Evolutionary conservation across 2,888 invertebrate genomes (phyloP).

Genomic region (Clusia tigrina): DNA sequence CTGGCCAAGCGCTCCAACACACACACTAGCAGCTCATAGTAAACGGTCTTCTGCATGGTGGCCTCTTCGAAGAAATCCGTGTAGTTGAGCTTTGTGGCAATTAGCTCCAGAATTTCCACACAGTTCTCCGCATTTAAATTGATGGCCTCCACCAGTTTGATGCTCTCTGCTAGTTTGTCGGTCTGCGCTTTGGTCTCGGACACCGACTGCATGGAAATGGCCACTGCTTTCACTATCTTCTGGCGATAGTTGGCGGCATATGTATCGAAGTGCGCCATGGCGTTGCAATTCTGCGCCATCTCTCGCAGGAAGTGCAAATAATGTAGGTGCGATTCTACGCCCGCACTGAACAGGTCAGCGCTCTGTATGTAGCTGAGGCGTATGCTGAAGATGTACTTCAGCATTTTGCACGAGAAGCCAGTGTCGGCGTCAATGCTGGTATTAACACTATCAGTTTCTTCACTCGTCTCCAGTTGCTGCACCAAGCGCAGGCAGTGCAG

Average conservation of each 20-base stretch:
- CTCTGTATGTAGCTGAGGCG: conserved; percentile 49
- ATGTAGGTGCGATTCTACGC: conserved; percentile 42
- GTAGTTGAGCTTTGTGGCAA: conserved; percentile 50
- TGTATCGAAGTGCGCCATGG: conserved; percentile 42
- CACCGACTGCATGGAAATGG: conserved; percentile 39
- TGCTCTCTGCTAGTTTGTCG: conserved; percentile 45
- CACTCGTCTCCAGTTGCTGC: conserved; percentile 33
- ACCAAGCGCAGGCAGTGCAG: conserved; percentile 44
- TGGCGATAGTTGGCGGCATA: conserved; percentile 52
- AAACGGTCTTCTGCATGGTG: conserved; percentile 62
- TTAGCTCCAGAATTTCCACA: conserved; percentile 48
- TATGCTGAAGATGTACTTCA: conserved; percentile 59
- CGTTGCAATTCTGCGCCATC: conserved; percentile 47
- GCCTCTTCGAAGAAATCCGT: conserved; percentile 52
- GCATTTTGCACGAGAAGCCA: conserved; percentile 41
- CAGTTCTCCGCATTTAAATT: conserved; percentile 51
- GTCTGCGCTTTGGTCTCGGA: conserved; percentile 26
- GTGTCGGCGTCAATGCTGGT: conserved; percentile 14
- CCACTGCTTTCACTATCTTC: conserved; percentile 55
- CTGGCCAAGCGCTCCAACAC: conserved; percentile 66
- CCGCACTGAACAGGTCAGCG: conserved; percentile 47
- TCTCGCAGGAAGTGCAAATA: conserved; percentile 52
- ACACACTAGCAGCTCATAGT: conserved; percentile 66
- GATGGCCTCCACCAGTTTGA: conserved; percentile 51
- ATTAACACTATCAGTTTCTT: conserved; percentile 13